Conservation (phyloP, 1,140 invertebrate genomes). For the Grapholita molesta region DNA sequence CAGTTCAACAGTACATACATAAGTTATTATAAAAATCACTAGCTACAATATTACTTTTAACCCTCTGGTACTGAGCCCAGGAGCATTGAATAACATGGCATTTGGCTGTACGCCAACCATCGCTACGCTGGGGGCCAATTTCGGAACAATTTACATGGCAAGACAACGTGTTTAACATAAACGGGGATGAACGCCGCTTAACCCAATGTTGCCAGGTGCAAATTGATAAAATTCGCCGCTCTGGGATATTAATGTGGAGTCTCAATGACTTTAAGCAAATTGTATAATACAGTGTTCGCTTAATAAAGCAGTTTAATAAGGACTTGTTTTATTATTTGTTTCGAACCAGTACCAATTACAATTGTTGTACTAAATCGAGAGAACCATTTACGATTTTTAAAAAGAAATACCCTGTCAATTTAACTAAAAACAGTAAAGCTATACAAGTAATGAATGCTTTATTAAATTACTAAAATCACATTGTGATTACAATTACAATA, state of each 20-base stretch:
- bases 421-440: too few species aligned
- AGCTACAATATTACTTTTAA: neutral
- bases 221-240: conserved; percentile 2
- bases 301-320: too few species aligned
- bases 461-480: too few species aligned
- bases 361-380: too few species aligned
- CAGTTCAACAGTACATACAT: neutral
- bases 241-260: neutral
- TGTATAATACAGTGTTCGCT: neutral
- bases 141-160: conserved; percentile 7
- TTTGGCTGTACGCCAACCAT: neutral
- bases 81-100: neutral
- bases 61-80: neutral
- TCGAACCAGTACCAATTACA: too few species aligned
- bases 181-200: conserved; percentile 2
- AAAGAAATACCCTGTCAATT: too few species aligned
- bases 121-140: conserved; percentile 12
- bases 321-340: too few species aligned
- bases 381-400: too few species aligned
- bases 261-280: neutral
- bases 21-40: neutral
- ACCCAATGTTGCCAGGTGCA: conserved; percentile 2
- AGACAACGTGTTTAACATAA: conserved; percentile 14
- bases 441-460: too few species aligned
- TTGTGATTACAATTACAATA: too few species aligned